Base-by-base conservation (phyloP, 2,113 vertebrate genomes). In the Gopherus evgoodei region DNA sequence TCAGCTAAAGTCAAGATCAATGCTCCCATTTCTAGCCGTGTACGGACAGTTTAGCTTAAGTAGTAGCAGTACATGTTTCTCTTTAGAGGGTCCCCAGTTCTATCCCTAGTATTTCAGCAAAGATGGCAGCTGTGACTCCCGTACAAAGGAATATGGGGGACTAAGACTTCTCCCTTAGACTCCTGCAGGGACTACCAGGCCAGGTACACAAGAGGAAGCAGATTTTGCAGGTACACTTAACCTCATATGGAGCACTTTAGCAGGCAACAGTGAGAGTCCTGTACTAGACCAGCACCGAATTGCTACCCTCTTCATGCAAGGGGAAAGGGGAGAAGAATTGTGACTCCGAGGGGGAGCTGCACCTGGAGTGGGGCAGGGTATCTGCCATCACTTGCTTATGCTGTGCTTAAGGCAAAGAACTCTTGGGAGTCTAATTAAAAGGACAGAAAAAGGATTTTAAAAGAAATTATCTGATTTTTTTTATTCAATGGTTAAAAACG, bases 81-180 rank as follows among this genome's bases (percentile, higher is more conserved):
- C 25, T 25, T 42, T 42, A 38, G 42, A 13, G 5, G 19, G 24
- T 42, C n/a, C n/a, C 59, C 10, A 5, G 19, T 42, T 75, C 69
- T 42, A 44, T 27, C 25, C 35, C 31, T 16, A 31, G 8, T 0
- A 1, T 1, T 10, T n/a, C 62, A 29, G 49, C 13, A 65, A 54
- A 44, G 79, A 53, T 2, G 57, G 11, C 29, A 22, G 4, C 13
- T 0, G 0, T 7, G 50, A 56, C 8, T 44, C 52, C 47, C 4
- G 27, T 2, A 5, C 12, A 54, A 78, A 80, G 82, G 47, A 69
- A 65, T 44, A 69, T 21, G 35, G 65, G 35, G 16, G 7, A 4
- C 29, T 69, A 8, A 69, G 62, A 81, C 38, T 3, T 17, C 47
- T 4, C 54, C 31, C 12, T 47, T 69, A 69, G 35, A 2, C 1